Percentiles rank a stretch among this genome's conserved stretches.
phyloP scores from a whole-genome alignment of 2,888 invertebrate genomes.

The Perizoma flavofasciatum region DNA sequence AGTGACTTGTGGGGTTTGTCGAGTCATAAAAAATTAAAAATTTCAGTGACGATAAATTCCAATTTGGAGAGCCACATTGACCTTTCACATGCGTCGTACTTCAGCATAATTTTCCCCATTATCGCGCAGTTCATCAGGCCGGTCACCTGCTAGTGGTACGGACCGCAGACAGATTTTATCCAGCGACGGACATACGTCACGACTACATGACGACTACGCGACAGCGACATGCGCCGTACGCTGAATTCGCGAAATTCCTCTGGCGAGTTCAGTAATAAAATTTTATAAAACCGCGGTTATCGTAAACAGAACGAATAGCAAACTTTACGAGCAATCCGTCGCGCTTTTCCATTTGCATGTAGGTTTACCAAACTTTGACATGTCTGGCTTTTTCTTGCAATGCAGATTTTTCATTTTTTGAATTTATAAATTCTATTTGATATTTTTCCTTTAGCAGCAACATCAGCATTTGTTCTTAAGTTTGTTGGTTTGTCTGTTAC shows the following conservation, averaged over 20 bases:
- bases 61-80: slow-evolving; percentile 13
- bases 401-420: not conserved
- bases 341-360: slow-evolving; percentile 77
- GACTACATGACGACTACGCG: slow-evolving; percentile 38
- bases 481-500: too few relatives aligned
- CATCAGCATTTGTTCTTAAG: too few relatives aligned
- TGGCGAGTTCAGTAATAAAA: slow-evolving; percentile 61
- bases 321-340: slow-evolving; percentile 76
- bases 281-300: slow-evolving; percentile 77
- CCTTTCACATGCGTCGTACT: slow-evolving; percentile 21
- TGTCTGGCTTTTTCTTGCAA: not conserved
- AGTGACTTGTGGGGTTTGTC: too few relatives aligned
- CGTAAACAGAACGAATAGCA: slow-evolving; percentile 80
- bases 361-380: slow-evolving; percentile 29
- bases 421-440: too few relatives aligned
- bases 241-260: slow-evolving; percentile 62
- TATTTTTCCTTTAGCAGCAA: too few relatives aligned
- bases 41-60: slow-evolving; percentile 9
- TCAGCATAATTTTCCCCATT: slow-evolving; percentile 24
- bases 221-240: slow-evolving; percentile 47
- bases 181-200: slow-evolving; percentile 23
- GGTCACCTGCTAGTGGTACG: slow-evolving; percentile 26
- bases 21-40: not conserved
- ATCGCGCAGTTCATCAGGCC: slow-evolving; percentile 21
- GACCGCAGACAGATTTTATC: slow-evolving; percentile 31